Percentiles rank a stretch among this genome's conserved stretches.
Evolutionary conservation across 1,140 invertebrate species (phyloP).

Genomic region (Leptestheria dahalacensis): DNA sequence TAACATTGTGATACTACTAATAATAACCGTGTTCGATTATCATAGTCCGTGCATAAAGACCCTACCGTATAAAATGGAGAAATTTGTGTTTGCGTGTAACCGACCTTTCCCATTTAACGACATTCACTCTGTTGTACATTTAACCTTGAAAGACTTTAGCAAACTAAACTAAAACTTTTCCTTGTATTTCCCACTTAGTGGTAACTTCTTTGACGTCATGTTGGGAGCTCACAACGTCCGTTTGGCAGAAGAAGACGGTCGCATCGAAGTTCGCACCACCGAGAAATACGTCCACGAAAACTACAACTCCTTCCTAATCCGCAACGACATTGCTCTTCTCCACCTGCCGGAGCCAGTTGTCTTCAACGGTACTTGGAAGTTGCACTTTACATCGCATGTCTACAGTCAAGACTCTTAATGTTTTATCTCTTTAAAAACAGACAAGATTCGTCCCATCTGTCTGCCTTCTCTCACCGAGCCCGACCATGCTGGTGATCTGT

Average conservation of each 20-base stretch:
- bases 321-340: conserved; percentile 41
- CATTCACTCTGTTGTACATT: too few species aligned
- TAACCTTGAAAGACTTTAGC: too few species aligned
- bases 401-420: background rate
- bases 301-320: conserved; percentile 28
- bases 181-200: background rate
- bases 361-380: conserved; percentile 28
- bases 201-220: conserved; percentile 8
- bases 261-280: conserved; percentile 18
- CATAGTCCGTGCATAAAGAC: too few species aligned
- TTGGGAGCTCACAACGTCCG: conserved; percentile 12
- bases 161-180: background rate
- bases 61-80: too few species aligned
- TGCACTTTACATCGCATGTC: background rate
- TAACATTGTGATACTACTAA: too few species aligned
- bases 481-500: conserved; percentile 28
- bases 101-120: too few species aligned
- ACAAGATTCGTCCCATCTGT: conserved; percentile 30
- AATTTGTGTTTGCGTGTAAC: too few species aligned
- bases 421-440: conserved; percentile 20
- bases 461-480: conserved; percentile 29
- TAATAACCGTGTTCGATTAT: too few species aligned
- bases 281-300: conserved; percentile 33
- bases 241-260: background rate
- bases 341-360: conserved; percentile 31